Base-by-base conservation (phyloP, 1,140 invertebrate genomes). In the Pachypsylla venusta region DNA sequence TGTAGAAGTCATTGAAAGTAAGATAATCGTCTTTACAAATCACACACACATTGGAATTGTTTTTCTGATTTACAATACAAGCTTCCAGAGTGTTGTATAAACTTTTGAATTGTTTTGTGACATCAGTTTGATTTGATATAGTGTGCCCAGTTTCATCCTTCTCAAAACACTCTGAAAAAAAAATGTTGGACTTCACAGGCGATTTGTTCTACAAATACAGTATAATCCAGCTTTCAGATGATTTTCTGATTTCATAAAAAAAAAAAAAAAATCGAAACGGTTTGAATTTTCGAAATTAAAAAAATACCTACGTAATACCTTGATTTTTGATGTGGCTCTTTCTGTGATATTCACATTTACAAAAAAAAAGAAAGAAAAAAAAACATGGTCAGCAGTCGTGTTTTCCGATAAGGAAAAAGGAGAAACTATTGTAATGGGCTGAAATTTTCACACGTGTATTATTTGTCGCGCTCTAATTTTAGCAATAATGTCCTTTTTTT, bases 1-100 rank as follows among this genome's bases (percentile, higher is more conserved):
- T 60, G 35, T 66, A 66, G 24, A 53, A 60, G 40, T 59, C 19
- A 14, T 59, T 66, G 39, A 66, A 59, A 1, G 58, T 42, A 1
- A 35, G 13, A 35, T 66, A 66, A 19, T 53, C 20, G 26, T 56
- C 24, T 59, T 58, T 59, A 30, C 64, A 65, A 26, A 59, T 53
- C 1, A 20, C 2, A 54, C 64, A 66, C 19, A 66, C 20, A 24
- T 27, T 60, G 16, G 42, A 48, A 22, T 42, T 13, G 30, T 64
- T 60, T 1, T 39, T 27, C 25, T 62, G 55, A 13, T 56, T 60
- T 14, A 53, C 14, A 48, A 63, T 61, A 59, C 64, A 66, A 1
- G 30, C 10, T 24, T 60, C 40, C 1, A 59, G 60, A 19, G 25
- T 1, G n/a, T 63, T 57, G 19, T 42, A 27, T 3, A 60, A 28